These are phyloP conservation scores for Volucella bombylans DNA, from an alignment of 2,888 invertebrate genomes.

Conservation along the genomic window DNA sequence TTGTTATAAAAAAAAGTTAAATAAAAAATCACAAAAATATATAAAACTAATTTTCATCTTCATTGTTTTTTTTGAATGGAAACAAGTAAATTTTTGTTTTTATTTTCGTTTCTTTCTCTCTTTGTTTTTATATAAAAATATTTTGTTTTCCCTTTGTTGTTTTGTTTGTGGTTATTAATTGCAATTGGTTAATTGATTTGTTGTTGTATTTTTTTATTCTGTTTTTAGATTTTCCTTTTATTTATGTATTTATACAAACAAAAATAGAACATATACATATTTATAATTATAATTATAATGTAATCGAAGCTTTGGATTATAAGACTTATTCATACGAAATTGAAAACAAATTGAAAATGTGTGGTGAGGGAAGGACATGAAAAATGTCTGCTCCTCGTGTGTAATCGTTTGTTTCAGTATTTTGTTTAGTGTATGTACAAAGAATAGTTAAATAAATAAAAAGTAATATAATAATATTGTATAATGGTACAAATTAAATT, in stretches of 20 bases:
- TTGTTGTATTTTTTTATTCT: constrained; percentile 8
- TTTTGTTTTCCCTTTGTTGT: constrained; percentile 19
- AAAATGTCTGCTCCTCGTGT: constrained; percentile 24
- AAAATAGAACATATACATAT: constrained; percentile 53
- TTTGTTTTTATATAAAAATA: constrained; percentile 60
- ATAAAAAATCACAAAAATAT: constrained; percentile 58
- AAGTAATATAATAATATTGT: not conserved
- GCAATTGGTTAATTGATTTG: constrained; percentile 55
- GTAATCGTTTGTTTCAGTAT: constrained; percentile 15
- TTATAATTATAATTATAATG: constrained; percentile 32
- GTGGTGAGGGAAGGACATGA: constrained; percentile 14
- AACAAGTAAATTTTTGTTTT: constrained; percentile 24
- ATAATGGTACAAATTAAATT: constrained; percentile 64
- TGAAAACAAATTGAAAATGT: constrained; percentile 38
- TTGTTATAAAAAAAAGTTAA: constrained; percentile 30
- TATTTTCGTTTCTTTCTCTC: constrained; percentile 9
- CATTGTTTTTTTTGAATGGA: constrained; percentile 17
- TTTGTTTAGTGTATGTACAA: constrained; percentile 62
- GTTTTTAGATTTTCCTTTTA: constrained; percentile 8
- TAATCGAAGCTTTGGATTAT: constrained; percentile 72
- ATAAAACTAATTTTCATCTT: not conserved
- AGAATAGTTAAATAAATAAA: constrained; percentile 71
- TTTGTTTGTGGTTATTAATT: constrained; percentile 56
- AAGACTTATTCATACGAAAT: constrained; percentile 48
- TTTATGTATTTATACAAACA: constrained; percentile 50